phyloP scores from a whole-genome alignment of 2,888 invertebrate genomes.

The Empis stercorea region DNA sequence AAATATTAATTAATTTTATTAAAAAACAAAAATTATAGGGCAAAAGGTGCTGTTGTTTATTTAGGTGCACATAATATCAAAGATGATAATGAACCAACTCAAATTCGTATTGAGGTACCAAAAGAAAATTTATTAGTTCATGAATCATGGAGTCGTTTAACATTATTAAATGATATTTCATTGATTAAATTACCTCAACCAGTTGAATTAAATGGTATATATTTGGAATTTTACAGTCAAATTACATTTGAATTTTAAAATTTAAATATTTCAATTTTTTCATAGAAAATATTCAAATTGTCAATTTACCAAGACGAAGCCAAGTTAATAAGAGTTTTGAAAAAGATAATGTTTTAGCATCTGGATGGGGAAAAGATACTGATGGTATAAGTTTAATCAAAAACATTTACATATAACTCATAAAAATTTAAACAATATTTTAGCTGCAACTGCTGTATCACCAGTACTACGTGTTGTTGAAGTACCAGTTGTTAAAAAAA shows the following conservation, averaged over 20 bases:
- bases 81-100: background rate
- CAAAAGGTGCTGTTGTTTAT: constrained; percentile 3
- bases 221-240: no score
- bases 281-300: constrained; percentile 4
- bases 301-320: constrained; percentile 2
- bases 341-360: constrained; percentile 17
- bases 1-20: no score
- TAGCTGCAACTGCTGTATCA: constrained; percentile 4
- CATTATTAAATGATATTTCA: constrained; percentile 7
- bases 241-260: no score
- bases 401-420: constrained; percentile 11
- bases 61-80: constrained; percentile 10
- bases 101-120: constrained; percentile 1
- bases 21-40: no score
- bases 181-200: constrained; percentile 6
- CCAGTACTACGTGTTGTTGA: constrained; percentile 7
- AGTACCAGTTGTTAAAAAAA: constrained; percentile 2
- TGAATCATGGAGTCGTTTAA: background rate
- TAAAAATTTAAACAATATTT: background rate
- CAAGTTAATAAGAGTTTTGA: constrained; percentile 1
- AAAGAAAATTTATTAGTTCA: background rate
- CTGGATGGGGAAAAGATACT: constrained; percentile 26
- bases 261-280: background rate
- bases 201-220: constrained; percentile 6
- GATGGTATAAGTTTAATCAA: constrained; percentile 17